A percentile compares a stretch with the other conserved stretches of the same genome.
Conservation (phyloP, 2,113 vertebrate species). For the Brachyhypopomus gauderio region DNA sequence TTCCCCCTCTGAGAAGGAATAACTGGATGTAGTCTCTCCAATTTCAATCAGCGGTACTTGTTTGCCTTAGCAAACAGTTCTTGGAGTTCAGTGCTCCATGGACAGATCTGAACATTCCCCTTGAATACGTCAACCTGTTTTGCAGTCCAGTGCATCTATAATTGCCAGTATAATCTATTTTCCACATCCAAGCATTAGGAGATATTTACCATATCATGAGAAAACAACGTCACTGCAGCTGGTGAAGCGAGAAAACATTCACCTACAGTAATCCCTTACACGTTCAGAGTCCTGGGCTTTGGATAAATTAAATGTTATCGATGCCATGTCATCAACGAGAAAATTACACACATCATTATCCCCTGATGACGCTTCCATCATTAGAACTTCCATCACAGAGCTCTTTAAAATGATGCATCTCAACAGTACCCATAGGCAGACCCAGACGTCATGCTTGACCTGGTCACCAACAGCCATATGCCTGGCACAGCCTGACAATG, state of each 20-base stretch:
- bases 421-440: constrained; percentile 31
- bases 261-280: constrained; percentile 18
- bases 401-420: constrained; percentile 44
- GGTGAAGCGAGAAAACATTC: constrained; percentile 18
- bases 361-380: constrained; percentile 38
- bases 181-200: not conserved
- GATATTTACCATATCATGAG: not conserved
- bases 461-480: constrained; percentile 50
- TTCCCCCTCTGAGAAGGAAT: not conserved
- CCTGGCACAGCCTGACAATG: constrained; percentile 57
- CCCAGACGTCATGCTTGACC: constrained; percentile 34
- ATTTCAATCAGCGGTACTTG: not conserved
- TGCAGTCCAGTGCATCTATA: not conserved
- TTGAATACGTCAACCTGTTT: not conserved
- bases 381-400: constrained; percentile 17
- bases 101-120: not conserved
- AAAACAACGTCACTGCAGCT: not conserved
- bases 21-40: not conserved
- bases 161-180: not conserved
- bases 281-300: constrained; percentile 28
- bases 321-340: not conserved
- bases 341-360: constrained; percentile 10
- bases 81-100: not conserved
- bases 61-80: not conserved
- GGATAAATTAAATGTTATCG: constrained; percentile 20